These are phyloP conservation scores for Ptilodon capucinus DNA, from an alignment of 2,888 invertebrate species.

Conservation along the genomic window DNA sequence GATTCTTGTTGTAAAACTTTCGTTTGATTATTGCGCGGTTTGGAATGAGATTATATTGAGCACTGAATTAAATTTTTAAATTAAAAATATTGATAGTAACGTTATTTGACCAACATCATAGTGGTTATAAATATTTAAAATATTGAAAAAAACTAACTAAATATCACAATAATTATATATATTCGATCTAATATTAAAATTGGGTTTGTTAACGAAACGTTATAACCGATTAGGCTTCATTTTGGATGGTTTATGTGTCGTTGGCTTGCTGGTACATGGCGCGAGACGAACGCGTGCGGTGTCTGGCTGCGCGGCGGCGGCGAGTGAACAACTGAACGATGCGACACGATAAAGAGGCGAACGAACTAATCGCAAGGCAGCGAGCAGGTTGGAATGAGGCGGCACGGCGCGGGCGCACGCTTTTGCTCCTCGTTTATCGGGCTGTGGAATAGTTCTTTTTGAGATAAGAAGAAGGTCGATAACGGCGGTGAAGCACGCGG, in stretches of 20 bases:
- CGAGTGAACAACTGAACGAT: constrained; percentile 75
- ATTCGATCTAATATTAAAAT: constrained; percentile 78
- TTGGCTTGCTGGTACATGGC: constrained; percentile 77
- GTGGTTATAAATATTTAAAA: constrained; percentile 74
- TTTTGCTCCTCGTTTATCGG: constrained; percentile 79
- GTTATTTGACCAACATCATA: constrained; percentile 74
- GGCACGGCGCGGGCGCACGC: constrained; percentile 78
- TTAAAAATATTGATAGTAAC: constrained; percentile 61
- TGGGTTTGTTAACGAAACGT: constrained; percentile 72
- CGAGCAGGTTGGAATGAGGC: constrained; percentile 72
- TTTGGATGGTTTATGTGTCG: constrained; percentile 80
- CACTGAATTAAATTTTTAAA: constrained; percentile 64
- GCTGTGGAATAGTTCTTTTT: constrained; percentile 67
- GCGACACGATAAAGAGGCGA: constrained; percentile 48
- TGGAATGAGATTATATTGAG: constrained; percentile 82
- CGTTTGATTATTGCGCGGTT: constrained; percentile 64
- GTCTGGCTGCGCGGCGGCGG: constrained; percentile 68
- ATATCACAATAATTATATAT: constrained; percentile 79
- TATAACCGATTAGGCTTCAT: constrained; percentile 82
- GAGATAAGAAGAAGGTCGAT: constrained; percentile 74
- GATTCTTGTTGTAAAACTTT: constrained; percentile 55
- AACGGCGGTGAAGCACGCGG: constrained; percentile 48
- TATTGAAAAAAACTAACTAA: constrained; percentile 74
- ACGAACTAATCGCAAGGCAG: constrained; percentile 67
- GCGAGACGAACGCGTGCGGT: constrained; percentile 65